Evolutionary conservation across 1,140 invertebrate genomes (phyloP).

Genomic region (Drosophila cardini): DNA sequence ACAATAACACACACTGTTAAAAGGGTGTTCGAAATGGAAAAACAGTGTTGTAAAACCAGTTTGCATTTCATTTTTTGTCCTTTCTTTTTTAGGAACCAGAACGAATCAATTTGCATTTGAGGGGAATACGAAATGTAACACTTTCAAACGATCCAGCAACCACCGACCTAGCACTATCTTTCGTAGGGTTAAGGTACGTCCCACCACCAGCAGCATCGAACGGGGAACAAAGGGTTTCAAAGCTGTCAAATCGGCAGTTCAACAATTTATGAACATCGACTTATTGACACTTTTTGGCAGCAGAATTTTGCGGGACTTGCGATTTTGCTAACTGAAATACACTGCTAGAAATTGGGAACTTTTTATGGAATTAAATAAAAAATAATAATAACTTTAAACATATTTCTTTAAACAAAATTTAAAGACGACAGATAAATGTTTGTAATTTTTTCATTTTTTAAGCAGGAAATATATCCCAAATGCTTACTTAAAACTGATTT

Average conservation of each 20-base stretch:
- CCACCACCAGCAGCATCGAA: slow-evolving; percentile 17
- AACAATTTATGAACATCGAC: slow-evolving; percentile 56
- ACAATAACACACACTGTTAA: not conserved
- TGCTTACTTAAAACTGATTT: too few species aligned
- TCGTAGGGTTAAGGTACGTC: slow-evolving; percentile 16
- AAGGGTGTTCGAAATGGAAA: slow-evolving; percentile 1
- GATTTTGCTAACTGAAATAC: slow-evolving; percentile 41
- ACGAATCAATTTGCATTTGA: slow-evolving; percentile 66
- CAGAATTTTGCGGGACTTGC: slow-evolving; percentile 7
- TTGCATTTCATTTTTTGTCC: not conserved
- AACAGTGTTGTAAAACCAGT: slow-evolving; percentile 39
- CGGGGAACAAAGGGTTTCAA: not conserved
- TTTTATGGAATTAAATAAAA: too few species aligned
- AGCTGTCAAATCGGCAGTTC: slow-evolving; percentile 43
- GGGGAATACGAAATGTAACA: slow-evolving; percentile 40
- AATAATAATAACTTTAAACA: too few species aligned
- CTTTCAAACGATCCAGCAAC: slow-evolving; percentile 32
- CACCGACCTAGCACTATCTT: slow-evolving; percentile 2
- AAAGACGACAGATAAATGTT: too few species aligned
- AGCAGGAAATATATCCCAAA: too few species aligned
- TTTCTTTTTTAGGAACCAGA: slow-evolving; percentile 46
- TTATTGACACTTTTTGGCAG: slow-evolving; percentile 56
- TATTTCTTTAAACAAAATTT: too few species aligned
- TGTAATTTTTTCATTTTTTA: too few species aligned
- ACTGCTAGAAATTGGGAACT: not conserved